Evolutionary conservation across 2,113 vertebrate genomes (phyloP).

Genomic region (Lonchura striata): DNA sequence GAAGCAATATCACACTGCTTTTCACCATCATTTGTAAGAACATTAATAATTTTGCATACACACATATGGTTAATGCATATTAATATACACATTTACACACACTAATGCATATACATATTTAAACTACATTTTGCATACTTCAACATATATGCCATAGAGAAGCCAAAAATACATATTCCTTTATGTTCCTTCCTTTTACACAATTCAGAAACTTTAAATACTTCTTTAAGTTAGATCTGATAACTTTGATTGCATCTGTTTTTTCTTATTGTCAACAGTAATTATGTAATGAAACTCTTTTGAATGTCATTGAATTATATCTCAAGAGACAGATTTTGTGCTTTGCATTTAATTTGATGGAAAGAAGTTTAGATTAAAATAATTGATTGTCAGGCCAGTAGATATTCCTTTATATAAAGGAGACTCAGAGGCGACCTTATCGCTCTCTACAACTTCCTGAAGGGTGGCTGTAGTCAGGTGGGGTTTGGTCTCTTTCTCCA

Average conservation of each 20-base stretch:
- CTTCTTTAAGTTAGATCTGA: background rate
- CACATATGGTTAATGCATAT: rapidly evolving
- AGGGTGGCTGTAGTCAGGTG: too few relatives aligned
- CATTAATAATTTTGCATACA: background rate
- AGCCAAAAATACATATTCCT: background rate
- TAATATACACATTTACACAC: background rate
- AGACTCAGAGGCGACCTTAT: background rate
- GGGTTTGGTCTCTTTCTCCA: background rate
- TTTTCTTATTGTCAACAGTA: background rate
- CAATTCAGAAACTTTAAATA: background rate
- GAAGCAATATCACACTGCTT: background rate
- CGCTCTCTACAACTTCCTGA: background rate
- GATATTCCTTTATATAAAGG: background rate
- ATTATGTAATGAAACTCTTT: background rate
- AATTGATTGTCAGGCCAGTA: background rate
- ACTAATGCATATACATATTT: background rate
- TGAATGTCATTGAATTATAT: background rate
- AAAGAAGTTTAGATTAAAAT: background rate
- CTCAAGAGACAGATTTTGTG: background rate
- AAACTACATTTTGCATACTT: background rate
- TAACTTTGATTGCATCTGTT: background rate
- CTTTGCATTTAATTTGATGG: background rate
- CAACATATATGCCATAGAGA: background rate
- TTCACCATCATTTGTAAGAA: background rate
- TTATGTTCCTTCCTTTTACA: background rate